Conservation (phyloP, 2,888 invertebrate species). For the Cartodere bifasciata region DNA sequence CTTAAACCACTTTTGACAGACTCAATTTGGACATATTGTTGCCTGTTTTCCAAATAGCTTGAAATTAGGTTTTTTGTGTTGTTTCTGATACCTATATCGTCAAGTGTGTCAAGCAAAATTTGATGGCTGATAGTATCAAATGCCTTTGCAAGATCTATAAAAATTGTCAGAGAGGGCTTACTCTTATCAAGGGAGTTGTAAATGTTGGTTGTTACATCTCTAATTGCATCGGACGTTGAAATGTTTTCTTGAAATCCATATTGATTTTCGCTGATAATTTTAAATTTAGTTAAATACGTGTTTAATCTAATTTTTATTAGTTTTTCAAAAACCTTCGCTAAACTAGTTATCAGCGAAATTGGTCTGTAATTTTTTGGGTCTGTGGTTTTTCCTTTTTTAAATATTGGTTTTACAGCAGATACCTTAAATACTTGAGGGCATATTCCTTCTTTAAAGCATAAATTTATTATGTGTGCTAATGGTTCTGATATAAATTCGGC, state of each 20-base stretch:
- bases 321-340: slow-evolving; percentile 12
- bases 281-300: slow-evolving; percentile 6
- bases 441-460: slow-evolving; percentile 1
- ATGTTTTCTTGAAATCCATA: slow-evolving; percentile 8
- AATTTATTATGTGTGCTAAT: neutral
- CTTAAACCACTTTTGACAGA: slow-evolving; percentile 6
- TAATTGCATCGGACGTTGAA: slow-evolving; percentile 9
- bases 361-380: slow-evolving; percentile 13
- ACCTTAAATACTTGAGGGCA: slow-evolving; percentile 8
- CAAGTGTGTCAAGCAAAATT: slow-evolving; percentile 7
- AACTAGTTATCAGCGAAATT: slow-evolving; percentile 12
- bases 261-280: slow-evolving; percentile 8
- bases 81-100: slow-evolving; percentile 5
- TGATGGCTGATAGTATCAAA: slow-evolving; percentile 11
- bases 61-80: slow-evolving; percentile 5
- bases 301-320: no score
- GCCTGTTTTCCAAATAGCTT: slow-evolving; percentile 10
- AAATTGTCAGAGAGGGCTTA: slow-evolving; percentile 6
- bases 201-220: slow-evolving; percentile 7
- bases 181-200: slow-evolving; percentile 6
- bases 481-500: slow-evolving; percentile 1
- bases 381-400: slow-evolving; percentile 11
- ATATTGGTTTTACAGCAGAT: slow-evolving; percentile 10
- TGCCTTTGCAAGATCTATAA: slow-evolving; percentile 9
- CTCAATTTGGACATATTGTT: slow-evolving; percentile 7